Conservation (phyloP, 1,140 invertebrate genomes). For the Propsilocerus akamusi region DNA sequence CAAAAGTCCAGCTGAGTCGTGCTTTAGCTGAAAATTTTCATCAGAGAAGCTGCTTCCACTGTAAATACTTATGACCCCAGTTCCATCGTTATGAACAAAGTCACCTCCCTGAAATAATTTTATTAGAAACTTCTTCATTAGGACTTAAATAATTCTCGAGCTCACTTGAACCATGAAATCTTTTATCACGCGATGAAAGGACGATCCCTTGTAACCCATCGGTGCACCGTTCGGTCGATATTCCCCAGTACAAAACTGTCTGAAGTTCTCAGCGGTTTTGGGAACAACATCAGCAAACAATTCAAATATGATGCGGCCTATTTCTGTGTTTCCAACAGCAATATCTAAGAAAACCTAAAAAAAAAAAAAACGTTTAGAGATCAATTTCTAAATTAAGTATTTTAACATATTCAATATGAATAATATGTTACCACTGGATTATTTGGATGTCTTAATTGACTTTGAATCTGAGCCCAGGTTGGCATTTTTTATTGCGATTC, state of each 20-base stretch:
- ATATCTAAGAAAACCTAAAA: constrained; percentile 93
- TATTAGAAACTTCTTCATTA: too few relatives aligned
- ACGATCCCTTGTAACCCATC: constrained; percentile 86
- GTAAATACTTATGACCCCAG: constrained; percentile 95
- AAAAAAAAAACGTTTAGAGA: too few relatives aligned
- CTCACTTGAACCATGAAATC: constrained; percentile 99
- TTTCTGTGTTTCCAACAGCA: constrained; percentile 75
- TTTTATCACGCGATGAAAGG: constrained; percentile 97
- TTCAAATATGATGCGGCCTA: constrained; percentile 92
- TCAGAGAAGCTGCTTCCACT: constrained; percentile 85
- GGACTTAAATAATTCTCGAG: too few relatives aligned
- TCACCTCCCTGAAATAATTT: too few relatives aligned
- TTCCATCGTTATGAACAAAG: constrained; percentile 96
- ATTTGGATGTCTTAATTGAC: constrained; percentile 73
- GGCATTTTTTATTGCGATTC: constrained; percentile 65
- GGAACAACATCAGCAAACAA: constrained; percentile 92
- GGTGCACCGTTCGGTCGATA: constrained; percentile 51
- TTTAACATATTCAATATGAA: too few relatives aligned
- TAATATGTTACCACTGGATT: constrained; percentile 99
- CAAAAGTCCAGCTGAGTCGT: constrained; percentile 85
- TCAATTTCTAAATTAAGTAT: too few relatives aligned
- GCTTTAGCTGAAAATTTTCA: constrained; percentile 93
- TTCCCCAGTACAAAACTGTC: constrained; percentile 97
- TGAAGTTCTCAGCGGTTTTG: constrained; percentile 96
- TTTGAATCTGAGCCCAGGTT: constrained; percentile 81